Evolutionary conservation across 1,140 invertebrate genomes (phyloP).

Genomic region (Drosophila melanica): DNA sequence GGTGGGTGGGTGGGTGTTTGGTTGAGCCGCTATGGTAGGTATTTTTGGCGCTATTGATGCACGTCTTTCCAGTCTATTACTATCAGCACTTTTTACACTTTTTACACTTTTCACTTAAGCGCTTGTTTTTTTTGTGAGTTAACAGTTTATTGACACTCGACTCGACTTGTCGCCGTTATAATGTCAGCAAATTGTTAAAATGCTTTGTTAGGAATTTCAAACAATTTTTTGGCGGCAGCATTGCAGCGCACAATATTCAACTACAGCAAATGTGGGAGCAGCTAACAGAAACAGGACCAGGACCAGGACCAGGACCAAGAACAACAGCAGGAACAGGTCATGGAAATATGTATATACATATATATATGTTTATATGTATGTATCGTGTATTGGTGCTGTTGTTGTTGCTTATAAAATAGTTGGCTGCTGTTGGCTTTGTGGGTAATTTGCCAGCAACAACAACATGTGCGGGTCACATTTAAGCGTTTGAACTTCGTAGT

Average conservation of each 20-base stretch:
- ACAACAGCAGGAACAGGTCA: constrained; percentile 31
- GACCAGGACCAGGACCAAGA: neutral
- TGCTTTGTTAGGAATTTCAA: constrained; percentile 81
- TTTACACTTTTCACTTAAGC: constrained; percentile 68
- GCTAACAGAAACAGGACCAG: constrained; percentile 6
- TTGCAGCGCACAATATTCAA: constrained; percentile 25
- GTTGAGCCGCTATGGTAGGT: constrained; percentile 11
- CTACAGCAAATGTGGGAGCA: neutral
- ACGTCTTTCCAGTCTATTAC: constrained; percentile 78
- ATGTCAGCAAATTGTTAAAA: constrained; percentile 83
- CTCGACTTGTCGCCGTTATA: constrained; percentile 81
- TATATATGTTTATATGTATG: constrained; percentile 18
- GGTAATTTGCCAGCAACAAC: constrained; percentile 67
- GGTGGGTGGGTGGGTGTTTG: neutral
- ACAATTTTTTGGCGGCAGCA: constrained; percentile 65
- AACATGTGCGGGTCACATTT: constrained; percentile 58
- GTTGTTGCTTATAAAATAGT: constrained; percentile 51
- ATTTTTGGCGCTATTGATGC: constrained; percentile 60
- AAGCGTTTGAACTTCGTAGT: constrained; percentile 77
- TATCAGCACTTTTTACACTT: constrained; percentile 79
- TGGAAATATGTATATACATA: constrained; percentile 34
- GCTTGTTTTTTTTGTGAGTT: constrained; percentile 58
- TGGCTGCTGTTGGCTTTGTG: constrained; percentile 52
- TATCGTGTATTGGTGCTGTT: constrained; percentile 20
- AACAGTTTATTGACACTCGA: constrained; percentile 81